Base-by-base conservation (phyloP, 2,797 vertebrate species). In the Esox masquinongy region DNA sequence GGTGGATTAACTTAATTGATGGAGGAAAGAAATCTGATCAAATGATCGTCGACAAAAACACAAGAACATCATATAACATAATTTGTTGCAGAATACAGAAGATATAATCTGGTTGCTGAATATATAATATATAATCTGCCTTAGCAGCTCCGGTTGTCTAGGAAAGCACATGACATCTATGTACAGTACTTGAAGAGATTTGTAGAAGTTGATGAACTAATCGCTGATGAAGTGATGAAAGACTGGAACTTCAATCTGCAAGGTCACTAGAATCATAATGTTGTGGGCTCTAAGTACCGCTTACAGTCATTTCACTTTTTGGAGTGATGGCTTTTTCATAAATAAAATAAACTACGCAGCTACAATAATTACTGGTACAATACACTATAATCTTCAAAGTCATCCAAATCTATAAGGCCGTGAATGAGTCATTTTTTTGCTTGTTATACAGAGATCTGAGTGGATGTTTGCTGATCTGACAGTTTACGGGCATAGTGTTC, bases 191-290 rank as follows among this genome's bases (percentile, higher is more conserved):
- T 92, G 87, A 90, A 1, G 87, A 90, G 2, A 43, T 43, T 4
- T 2, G 39, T 6, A 43, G 9, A 43, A 43, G 39, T 43, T 90
- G 78, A 90, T 79, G 77, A 92, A 88, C 87, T 43, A 9, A 43
- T 90, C 84, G 88, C 90, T 90, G 91, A 87, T 88, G 93, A 91
- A 88, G 90, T 94, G 93, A 43, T 43, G 83, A 79, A 1, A 95
- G 91, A 92, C 94, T 96, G 95, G 96, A 95, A 96, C 95, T 92
- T 95, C 95, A 96, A 97, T 53, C 91, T 87, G 91, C 91, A 90
- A 94, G 92, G 89, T 93, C 95, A 94, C 93, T 56, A 56, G 5
- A 43, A 9, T 43, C 39, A 43, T 56, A 2, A 90, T 93, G 89
- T 90, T 93, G 92, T 92, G 89, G 88, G 92, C 86, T 82, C 85